Conservation (phyloP, 1,140 invertebrate genomes). For the Pseudomyrmex pallidus region DNA sequence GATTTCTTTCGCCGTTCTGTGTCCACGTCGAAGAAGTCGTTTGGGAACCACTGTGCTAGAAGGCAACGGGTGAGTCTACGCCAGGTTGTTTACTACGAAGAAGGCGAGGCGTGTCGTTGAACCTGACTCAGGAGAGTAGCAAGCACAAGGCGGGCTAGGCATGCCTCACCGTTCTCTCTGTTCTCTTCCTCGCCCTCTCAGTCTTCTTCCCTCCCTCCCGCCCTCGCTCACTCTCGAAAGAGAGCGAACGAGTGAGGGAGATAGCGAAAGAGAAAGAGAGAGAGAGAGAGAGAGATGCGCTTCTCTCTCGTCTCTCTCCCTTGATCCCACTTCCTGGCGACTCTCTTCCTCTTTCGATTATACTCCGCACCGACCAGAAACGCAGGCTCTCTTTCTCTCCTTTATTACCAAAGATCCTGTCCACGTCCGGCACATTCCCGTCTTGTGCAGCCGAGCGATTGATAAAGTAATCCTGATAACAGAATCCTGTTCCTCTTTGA, state of each 20-base stretch:
- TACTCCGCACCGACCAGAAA: conserved; percentile 67
- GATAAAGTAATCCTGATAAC: conserved; percentile 64
- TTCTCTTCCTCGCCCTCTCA: conserved; percentile 71
- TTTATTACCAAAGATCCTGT: conserved; percentile 69
- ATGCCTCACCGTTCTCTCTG: conserved; percentile 69
- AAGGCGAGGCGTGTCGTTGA: conserved; percentile 84
- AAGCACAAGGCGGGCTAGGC: conserved; percentile 77
- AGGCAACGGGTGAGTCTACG: conserved; percentile 80
- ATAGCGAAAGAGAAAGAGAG: too few species aligned
- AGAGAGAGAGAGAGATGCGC: not conserved
- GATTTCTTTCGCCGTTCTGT: not conserved
- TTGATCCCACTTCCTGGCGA: conserved; percentile 58
- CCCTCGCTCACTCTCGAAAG: conserved; percentile 56
- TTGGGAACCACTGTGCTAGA: conserved; percentile 80
- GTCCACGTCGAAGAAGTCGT: conserved; percentile 35
- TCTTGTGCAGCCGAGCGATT: conserved; percentile 60
- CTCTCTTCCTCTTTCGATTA: conserved; percentile 70
- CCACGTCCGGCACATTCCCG: conserved; percentile 54
- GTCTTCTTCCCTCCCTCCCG: conserved; percentile 53
- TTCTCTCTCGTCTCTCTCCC: conserved; percentile 23
- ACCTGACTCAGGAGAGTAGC: conserved; percentile 80
- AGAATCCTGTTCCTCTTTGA: conserved; percentile 55
- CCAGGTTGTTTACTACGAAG: conserved; percentile 84
- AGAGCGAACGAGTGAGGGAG: too few species aligned
- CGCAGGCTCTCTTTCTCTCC: conserved; percentile 61